phyloP scores from a whole-genome alignment of 1,140 invertebrate genomes.

The Drosophila bocqueti region DNA sequence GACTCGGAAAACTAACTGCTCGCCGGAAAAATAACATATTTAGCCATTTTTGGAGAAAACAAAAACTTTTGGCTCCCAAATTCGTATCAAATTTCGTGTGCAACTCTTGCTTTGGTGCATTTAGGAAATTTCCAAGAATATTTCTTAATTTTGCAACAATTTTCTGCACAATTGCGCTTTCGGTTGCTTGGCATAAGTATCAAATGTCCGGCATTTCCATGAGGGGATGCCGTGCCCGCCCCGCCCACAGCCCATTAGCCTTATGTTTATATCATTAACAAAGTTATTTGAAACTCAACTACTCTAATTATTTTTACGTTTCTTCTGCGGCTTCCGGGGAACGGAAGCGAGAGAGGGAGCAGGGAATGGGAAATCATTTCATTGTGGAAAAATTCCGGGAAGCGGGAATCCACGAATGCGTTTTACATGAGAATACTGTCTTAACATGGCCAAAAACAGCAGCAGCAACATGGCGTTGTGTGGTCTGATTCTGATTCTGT shows the following conservation, averaged over 20 bases:
- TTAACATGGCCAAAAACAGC: conserved; percentile 33
- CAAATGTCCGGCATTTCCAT: conserved; percentile 20
- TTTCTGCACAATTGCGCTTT: conserved; percentile 36
- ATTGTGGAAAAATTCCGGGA: conserved; percentile 18
- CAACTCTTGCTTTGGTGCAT: not conserved
- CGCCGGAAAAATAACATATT: conserved; percentile 16
- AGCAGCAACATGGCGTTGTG: conserved; percentile 11
- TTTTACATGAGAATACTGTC: conserved; percentile 46
- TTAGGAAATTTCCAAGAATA: conserved; percentile 26
- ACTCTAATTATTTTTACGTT: conserved; percentile 54
- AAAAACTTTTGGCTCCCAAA: conserved; percentile 16
- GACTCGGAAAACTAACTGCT: not conserved
- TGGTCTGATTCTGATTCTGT: conserved; percentile 34
- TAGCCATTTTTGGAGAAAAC: not conserved
- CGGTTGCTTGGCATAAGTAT: conserved; percentile 24
- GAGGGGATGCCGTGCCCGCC: not conserved
- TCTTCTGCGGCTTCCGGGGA: not conserved
- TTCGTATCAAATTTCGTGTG: conserved; percentile 31
- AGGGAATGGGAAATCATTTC: conserved; percentile 15
- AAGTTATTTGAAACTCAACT: conserved; percentile 44
- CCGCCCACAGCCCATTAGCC: conserved; percentile 26
- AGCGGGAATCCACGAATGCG: conserved; percentile 4
- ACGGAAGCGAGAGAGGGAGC: not conserved
- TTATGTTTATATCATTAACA: conserved; percentile 61
- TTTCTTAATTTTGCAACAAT: conserved; percentile 46